These are phyloP conservation scores for Microctenopoma steveboyesi DNA, from an alignment of 2,797 vertebrate genomes.

Conservation along the genomic window DNA sequence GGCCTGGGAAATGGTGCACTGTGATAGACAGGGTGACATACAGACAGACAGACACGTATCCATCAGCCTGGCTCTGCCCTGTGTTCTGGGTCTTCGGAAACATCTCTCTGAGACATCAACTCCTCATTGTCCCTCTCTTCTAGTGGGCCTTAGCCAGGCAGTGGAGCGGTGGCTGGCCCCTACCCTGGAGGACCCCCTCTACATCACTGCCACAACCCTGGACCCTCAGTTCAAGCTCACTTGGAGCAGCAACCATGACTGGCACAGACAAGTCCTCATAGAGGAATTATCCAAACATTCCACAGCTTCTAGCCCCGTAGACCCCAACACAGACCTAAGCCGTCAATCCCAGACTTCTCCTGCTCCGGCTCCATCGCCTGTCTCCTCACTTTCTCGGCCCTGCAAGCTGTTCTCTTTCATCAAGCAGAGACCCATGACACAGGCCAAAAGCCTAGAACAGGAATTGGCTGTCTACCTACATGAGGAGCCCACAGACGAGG, in stretches of 20 bases:
- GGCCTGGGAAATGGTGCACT: constrained; percentile 86
- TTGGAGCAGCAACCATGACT: constrained; percentile 86
- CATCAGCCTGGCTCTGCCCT: constrained; percentile 84
- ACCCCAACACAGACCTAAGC: constrained; percentile 73
- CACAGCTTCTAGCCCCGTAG: constrained; percentile 58
- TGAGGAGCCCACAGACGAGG: constrained; percentile 86
- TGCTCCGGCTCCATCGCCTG: constrained; percentile 58
- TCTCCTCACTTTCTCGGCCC: constrained; percentile 80
- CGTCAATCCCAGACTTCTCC: constrained; percentile 71
- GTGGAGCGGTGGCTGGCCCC: constrained; percentile 78
- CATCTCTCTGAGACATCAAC: constrained; percentile 84
- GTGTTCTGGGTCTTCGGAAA: constrained; percentile 85
- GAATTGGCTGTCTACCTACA: constrained; percentile 83
- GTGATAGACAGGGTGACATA: constrained; percentile 70
- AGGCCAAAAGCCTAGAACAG: constrained; percentile 86
- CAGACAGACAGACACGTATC: constrained; percentile 82
- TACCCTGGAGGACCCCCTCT: constrained; percentile 84
- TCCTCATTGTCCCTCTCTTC: constrained; percentile 79
- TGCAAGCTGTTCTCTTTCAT: constrained; percentile 88
- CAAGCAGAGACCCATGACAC: constrained; percentile 83
- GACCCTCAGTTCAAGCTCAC: constrained; percentile 88
- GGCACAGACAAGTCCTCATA: constrained; percentile 85
- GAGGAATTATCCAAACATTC: constrained; percentile 84
- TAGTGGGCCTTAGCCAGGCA: constrained; percentile 78
- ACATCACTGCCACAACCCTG: constrained; percentile 83